Base-by-base conservation (phyloP, 64 coral and sea anemone species). In the Acropora tenuis region DNA sequence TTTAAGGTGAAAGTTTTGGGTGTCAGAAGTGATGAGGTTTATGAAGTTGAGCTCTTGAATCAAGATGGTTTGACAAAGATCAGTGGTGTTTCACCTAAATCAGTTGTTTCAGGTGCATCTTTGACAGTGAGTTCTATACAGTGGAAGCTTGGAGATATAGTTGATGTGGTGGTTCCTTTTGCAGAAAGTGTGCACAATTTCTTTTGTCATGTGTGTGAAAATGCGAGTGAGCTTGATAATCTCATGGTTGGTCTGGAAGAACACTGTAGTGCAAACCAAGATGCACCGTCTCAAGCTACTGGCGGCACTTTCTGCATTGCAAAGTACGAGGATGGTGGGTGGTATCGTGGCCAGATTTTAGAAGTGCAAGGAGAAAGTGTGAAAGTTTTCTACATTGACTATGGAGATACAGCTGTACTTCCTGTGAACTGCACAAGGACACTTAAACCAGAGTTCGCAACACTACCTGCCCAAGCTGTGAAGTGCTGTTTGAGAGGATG, bases 121-220 rank as follows among this genome's bases (percentile, higher is more conserved):
- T 42, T 75, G 43, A 76, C 2, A 47, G 71, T 88, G 72, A 20
- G 30, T 41, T 43, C 11, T 42, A 18, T 78, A 11, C 55, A 88
- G 86, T 65, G 69, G 30, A 88, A 76, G 48, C 94, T 82, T 43
- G 94, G 91, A 42, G 90, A 88, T 20, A 72, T 69, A 46, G 88
- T 96, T 49, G 66, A 89, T 47, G 79, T 95, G 60, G 60, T 98
- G 2, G 63, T 98, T 41, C 83, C 97, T 79, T 89, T 86, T 74
- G 88, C 65, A n/a, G 85, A 93, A 8, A 93, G 57, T 45, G 78
- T 93, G 50, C 88, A 94, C 6, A 81, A 86, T 17, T 98, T 98
- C 78, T 98, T 91, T 57, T 95, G 93, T 48, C 94, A 96, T 58
- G 15, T 94, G 2, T 96, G 87, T 72, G 88, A 92, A 52, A 90